Percentiles rank a stretch among this genome's conserved stretches.
Evolutionary conservation across 2,888 invertebrate genomes (phyloP).

Genomic region (Elysia crispata): DNA sequence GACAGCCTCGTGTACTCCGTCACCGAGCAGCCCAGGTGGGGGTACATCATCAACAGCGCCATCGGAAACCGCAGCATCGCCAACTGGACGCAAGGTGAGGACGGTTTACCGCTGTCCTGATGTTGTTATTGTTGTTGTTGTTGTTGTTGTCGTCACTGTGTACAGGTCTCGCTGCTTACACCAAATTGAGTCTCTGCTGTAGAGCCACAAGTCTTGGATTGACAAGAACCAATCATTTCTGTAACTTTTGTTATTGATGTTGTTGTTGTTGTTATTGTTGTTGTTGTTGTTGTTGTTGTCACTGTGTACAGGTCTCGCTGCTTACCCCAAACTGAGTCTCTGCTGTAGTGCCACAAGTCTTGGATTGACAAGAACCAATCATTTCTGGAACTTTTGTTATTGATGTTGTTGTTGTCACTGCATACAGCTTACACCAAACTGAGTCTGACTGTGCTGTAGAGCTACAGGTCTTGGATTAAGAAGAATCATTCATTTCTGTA

Average conservation of each 20-base stretch:
- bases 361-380: no score
- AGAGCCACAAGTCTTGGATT: no score
- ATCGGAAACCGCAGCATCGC: slow-evolving; percentile 62
- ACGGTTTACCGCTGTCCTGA: neutral
- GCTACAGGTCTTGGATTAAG: no score
- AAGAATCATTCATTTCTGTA: no score
- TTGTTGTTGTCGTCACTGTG: neutral
- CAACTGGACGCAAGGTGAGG: slow-evolving; percentile 77
- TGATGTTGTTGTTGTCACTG: no score
- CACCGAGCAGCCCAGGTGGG: slow-evolving; percentile 68
- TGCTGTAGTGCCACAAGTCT: no score
- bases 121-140: neutral
- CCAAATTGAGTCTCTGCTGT: neutral
- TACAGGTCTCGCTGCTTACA: neutral
- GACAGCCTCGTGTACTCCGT: slow-evolving; percentile 67
- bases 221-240: no score
- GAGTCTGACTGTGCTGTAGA: no score
- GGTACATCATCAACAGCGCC: slow-evolving; percentile 68
- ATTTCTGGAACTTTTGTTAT: no score
- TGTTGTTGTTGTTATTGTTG: no score
- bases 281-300: neutral
- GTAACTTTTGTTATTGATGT: no score
- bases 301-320: neutral
- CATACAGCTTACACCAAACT: no score
- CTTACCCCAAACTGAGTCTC: neutral